Conservation (phyloP, 2,797 vertebrate species). For the Spinus olivaceus region DNA sequence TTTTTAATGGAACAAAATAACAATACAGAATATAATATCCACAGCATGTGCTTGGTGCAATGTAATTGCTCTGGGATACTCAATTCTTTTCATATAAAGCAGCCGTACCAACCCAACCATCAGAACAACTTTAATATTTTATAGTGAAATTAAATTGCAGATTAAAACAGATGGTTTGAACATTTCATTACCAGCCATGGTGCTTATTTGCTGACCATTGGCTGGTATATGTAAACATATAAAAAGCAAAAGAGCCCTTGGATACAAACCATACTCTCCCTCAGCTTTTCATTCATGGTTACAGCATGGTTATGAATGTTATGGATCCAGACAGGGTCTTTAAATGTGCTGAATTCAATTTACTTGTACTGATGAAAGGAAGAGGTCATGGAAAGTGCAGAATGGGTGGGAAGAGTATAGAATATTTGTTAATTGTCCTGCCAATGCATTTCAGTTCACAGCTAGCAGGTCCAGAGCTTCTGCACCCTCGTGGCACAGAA, state of each 20-base stretch:
- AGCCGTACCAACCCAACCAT: not conserved
- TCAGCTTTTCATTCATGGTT: conserved; percentile 53
- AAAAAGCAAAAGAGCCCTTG: conserved; percentile 58
- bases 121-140: conserved; percentile 54
- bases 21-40: conserved; percentile 23
- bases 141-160: conserved; percentile 48
- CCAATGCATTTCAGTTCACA: not conserved
- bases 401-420: not conserved
- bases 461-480: not conserved
- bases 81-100: conserved; percentile 30
- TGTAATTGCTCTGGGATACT: conserved; percentile 52
- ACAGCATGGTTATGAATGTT: conserved; percentile 49
- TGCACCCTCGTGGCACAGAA: not conserved
- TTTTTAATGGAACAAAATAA: conserved; percentile 36
- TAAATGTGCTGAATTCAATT: conserved; percentile 63
- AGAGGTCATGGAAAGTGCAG: conserved; percentile 43
- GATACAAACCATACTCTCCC: conserved; percentile 36
- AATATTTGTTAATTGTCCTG: not conserved
- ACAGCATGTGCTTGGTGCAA: not conserved
- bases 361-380: not conserved
- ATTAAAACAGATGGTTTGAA: conserved; percentile 59
- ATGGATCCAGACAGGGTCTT: conserved; percentile 59
- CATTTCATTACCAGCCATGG: conserved; percentile 42
- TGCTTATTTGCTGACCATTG: conserved; percentile 59
- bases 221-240: conserved; percentile 60